Percentiles rank a stretch among this genome's conserved stretches.
phyloP scores from a whole-genome alignment of 2,888 invertebrate genomes.

The Lissocephala sabroskyi region DNA sequence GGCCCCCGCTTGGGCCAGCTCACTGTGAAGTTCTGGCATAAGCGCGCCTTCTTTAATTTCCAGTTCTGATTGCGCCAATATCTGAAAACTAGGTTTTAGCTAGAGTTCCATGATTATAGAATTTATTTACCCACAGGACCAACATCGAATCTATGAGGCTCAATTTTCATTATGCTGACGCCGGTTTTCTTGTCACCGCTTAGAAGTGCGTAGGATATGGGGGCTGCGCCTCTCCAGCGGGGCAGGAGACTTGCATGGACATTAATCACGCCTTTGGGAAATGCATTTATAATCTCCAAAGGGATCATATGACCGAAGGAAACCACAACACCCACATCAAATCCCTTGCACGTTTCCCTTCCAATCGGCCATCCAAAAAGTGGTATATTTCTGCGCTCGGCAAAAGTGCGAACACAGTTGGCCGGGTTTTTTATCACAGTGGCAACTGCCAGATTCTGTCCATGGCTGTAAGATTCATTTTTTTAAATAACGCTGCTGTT shows the following conservation, averaged over 20 bases:
- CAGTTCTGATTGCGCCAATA: constrained; percentile 75
- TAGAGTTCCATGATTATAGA: background rate
- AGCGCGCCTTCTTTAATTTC: constrained; percentile 76
- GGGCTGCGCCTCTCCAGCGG: constrained; percentile 94
- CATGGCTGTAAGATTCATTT: constrained; percentile 56
- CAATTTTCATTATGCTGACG: constrained; percentile 89
- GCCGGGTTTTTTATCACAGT: constrained; percentile 77
- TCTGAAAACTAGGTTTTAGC: constrained; percentile 32
- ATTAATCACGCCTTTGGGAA: constrained; percentile 94
- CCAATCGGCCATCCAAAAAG: constrained; percentile 80
- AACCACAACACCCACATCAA: constrained; percentile 91
- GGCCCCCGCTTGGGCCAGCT: constrained; percentile 81
- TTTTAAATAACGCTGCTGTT: constrained; percentile 40
- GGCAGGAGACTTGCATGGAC: constrained; percentile 94
- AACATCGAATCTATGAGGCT: constrained; percentile 85
- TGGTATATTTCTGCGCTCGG: constrained; percentile 76
- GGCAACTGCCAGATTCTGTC: constrained; percentile 76
- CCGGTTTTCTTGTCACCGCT: constrained; percentile 88
- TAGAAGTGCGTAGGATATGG: constrained; percentile 88
- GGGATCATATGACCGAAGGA: constrained; percentile 96
- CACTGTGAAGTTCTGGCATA: constrained; percentile 78
- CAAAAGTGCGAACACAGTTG: constrained; percentile 81
- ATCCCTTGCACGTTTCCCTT: constrained; percentile 71
- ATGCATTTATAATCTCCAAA: constrained; percentile 80
- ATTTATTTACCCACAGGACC: constrained; percentile 74